Percentiles rank a stretch among this genome's conserved stretches.
Evolutionary conservation across 2,113 vertebrate genomes (phyloP).

Genomic region (Ageneiosus marmoratus): DNA sequence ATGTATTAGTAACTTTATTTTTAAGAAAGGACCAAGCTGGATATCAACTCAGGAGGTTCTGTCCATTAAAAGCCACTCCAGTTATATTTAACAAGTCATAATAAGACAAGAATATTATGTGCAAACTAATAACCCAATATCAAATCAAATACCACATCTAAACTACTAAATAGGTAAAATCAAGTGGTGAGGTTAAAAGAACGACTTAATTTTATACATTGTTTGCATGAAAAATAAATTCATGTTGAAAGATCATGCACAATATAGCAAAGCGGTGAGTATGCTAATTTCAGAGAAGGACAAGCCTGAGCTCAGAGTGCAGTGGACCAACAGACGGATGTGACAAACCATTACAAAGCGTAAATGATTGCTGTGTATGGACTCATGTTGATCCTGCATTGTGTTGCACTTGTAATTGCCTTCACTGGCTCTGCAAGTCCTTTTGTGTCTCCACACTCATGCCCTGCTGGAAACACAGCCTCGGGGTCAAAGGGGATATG

Average conservation of each 20-base stretch:
- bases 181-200: background rate
- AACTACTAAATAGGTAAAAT: background rate
- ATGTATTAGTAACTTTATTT: background rate
- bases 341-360: constrained; percentile 47
- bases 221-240: too few relatives aligned
- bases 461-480: constrained; percentile 41
- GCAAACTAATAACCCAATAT: background rate
- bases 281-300: background rate
- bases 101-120: background rate
- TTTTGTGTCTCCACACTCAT: constrained; percentile 62
- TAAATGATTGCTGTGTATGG: constrained; percentile 63
- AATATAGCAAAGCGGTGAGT: too few relatives aligned
- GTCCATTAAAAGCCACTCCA: background rate
- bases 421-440: constrained; percentile 55
- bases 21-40: background rate
- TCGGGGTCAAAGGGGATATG: constrained; percentile 59
- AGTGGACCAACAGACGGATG: constrained; percentile 42
- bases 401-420: constrained; percentile 64
- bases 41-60: background rate
- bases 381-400: constrained; percentile 54
- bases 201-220: too few relatives aligned
- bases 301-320: constrained; percentile 30
- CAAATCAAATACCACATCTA: background rate
- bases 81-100: background rate
- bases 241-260: too few relatives aligned